Evolutionary conservation across 2,888 invertebrate genomes (phyloP), one percentile per base, ranked within the genome.

Genomic region (Trachelus stipa): DNA sequence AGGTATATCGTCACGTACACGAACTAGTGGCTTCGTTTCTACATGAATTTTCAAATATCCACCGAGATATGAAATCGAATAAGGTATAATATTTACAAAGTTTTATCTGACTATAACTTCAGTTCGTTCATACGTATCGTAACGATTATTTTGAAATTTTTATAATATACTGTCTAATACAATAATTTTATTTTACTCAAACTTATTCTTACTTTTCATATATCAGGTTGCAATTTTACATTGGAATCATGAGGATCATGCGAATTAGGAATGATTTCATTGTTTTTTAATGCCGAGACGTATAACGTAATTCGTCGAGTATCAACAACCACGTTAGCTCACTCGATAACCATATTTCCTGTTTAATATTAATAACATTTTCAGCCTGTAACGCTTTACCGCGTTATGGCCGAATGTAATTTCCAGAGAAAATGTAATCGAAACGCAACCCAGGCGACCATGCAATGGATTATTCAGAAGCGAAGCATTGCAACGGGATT

Each of bases 371-470:
- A 83, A 85, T 82, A 81, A 77, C 78, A 79, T 73, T 76, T 77
- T 40, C 77, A 74, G 73, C 76, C 77, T 75, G 77, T 76, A 80
- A 77, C 68, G 68, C 80, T 81, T 80, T 81, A 79, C 74, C 80
- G 73, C 79, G 78, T 83, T 82, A 81, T 79, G 80, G 76, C 78
- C 77, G 77, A 80, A 80, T 77, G 79, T 82, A 81, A 85, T 84
- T 85, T 81, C 76, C 81, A 75, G 79, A 81, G 81, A 83, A 83
- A 83, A 84, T 82, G 83, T 80, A 81, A 83, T 81, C 81, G 81
- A 81, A 81, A 80, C 81, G 77, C 76, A 76, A 79, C 76, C 74
- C 56, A 79, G 56, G 74, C 73, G 77, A 77, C 75, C 73, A 15
- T 56, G 23, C 56, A 56, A 56, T 56, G 56, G 56, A 56, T 56